Evolutionary conservation across 2,113 vertebrate genomes (phyloP).

Genomic region (Pelvicachromis taeniatus): DNA sequence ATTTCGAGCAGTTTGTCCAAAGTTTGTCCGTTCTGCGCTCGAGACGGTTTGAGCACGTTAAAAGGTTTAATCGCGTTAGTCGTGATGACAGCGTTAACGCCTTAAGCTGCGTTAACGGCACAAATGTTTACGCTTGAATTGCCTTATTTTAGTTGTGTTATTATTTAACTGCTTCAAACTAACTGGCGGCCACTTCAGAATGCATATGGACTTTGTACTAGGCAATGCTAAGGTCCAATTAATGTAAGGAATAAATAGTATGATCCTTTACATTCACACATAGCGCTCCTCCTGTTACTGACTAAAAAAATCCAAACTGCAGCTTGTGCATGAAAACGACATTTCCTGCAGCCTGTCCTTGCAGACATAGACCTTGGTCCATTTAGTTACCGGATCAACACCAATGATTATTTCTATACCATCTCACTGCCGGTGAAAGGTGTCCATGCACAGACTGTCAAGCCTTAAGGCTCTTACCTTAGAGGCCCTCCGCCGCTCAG

Average conservation of each 20-base stretch:
- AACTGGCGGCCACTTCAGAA: background rate
- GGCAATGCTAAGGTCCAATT: background rate
- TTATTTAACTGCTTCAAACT: background rate
- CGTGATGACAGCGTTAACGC: no score
- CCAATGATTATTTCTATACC: background rate
- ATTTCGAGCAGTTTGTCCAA: no score
- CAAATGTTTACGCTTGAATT: background rate
- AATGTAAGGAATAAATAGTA: background rate
- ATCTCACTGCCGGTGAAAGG: background rate
- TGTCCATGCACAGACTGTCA: background rate
- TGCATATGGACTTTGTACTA: background rate
- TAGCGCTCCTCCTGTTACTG: no score
- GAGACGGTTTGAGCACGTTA: no score
- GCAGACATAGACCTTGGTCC: background rate
- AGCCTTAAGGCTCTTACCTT: conserved; percentile 75
- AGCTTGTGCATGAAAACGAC: background rate
- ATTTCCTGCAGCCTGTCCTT: background rate
- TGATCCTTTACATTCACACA: accelerated
- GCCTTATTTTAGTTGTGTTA: background rate
- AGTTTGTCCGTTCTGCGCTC: no score
- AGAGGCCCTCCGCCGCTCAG: conserved; percentile 74
- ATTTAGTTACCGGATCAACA: accelerated
- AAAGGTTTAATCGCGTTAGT: no score
- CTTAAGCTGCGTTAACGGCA: no score
- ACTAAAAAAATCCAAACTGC: no score